Evolutionary conservation across 2,797 vertebrate species (phyloP), one percentile per base, ranked within the genome.

Genomic region (Knipowitschia caucasica): DNA sequence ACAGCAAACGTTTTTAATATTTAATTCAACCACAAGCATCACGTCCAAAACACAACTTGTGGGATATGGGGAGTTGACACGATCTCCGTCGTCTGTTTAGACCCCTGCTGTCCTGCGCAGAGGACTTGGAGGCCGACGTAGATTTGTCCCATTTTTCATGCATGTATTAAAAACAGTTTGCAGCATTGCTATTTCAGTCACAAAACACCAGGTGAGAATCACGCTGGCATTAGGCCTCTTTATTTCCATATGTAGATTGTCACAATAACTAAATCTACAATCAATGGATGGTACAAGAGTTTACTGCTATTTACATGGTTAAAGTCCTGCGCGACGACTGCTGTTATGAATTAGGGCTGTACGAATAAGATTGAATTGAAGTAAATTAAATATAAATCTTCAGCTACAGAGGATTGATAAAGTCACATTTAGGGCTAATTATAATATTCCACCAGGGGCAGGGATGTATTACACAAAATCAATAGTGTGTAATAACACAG

Each of bases 101-200:
- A 61, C 62, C 51, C 9, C 42, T 17, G 31, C 62, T 50, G 56
- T 59, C 67, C 62, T 10, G 9, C 50, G 54, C 50, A 68, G 56
- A 68, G 63, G 59, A 27, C 59, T 67, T 53, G 51, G 52, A 36
- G 57, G 59, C 39, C 67, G 70, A 75, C 59, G 62, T 60, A 3
- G 51, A 20, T 33, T 61, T 10, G 67, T 44, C 69, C 75, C 53
- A 71, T 74, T 87, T 83, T 39, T 47, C 60, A 53, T 23, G 55
- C 63, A 70, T n/a, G 46, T 53, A 59, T 61, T 64, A 68, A 66
- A 65, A 68, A 34, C 40, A 36, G 65, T 29, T 51, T 26, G 36
- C 39, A 57, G n/a, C 7, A 53, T 43, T 62, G 77, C 79, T 84
- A 80, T 82, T 85, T 82, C 58, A 59, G 75, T 70, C 58, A 29